Evolutionary conservation across 2,888 invertebrate species (phyloP), one percentile per base, ranked within the genome.

Genomic region (Aphodius sticticus): DNA sequence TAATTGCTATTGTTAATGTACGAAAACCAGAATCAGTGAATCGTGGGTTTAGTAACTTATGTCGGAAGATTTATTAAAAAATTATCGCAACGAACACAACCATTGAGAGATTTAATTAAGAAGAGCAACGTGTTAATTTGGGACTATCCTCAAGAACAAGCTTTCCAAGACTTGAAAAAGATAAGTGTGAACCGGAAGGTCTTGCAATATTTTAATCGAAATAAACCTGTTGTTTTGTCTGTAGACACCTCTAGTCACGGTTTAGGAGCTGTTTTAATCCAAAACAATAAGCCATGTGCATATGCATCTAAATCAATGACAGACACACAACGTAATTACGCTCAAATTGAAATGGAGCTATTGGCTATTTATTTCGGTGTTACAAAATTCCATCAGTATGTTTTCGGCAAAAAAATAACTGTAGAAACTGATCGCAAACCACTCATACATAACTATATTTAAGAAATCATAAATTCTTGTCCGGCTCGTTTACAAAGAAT

Each of bases 341-440:
- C 84, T 16, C 84, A 86, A 79, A 84, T 85, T 35, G 85, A 84
- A 74, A 84, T 84, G 78, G 84, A 85, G 72, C 75, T 82, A 7
- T 36, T 81, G 35, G 85, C 84, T 6, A 82, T 85, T 26, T 69
- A 80, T 2, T 81, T 14, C n/a, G n/a, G n/a, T n/a, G n/a, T n/a
- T n/a, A n/a, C n/a, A n/a, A 83, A 77, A 81, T 85, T 84, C 79
- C 70, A 82, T 69, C 82, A 83, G 69, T 85, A 83, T 81, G 16
- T 85, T 69, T 83, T 76, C 77, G 84, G 84, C 9, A 79, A 79
- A 80, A 69, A 70, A 69, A 78, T 85, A 7, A 77, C 26, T 12
- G 82, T 85, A 35, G 83, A 85, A 79, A 85, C 83, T 14, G 84
- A 86, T 81, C 85, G 85, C 71, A 82, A 82, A 69, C 86, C 86